These are phyloP conservation scores for Eurystomus gularis DNA, from an alignment of 2,113 vertebrate species.

Conservation along the genomic window DNA sequence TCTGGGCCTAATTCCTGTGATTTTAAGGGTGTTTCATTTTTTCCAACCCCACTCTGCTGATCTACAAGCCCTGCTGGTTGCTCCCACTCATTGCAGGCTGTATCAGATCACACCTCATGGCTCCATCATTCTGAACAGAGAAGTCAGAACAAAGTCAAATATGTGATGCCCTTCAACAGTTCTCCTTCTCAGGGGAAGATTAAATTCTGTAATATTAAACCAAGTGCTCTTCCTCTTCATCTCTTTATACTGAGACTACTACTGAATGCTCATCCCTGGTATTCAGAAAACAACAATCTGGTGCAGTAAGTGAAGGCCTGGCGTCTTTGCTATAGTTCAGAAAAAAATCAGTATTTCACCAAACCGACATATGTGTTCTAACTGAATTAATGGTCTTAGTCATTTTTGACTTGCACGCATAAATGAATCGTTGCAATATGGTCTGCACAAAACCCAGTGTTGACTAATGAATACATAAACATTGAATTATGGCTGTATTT, in stretches of 20 bases:
- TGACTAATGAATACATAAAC: constrained; percentile 28
- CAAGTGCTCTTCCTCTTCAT: background rate
- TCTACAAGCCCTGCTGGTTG: background rate
- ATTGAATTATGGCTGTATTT: constrained; percentile 1
- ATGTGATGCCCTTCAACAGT: background rate
- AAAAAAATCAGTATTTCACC: background rate
- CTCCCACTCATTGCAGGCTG: background rate
- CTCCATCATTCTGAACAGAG: background rate
- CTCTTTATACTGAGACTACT: background rate
- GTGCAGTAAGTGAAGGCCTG: background rate
- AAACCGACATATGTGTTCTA: background rate
- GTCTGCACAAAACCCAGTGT: background rate
- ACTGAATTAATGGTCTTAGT: constrained; percentile 13
- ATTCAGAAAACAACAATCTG: background rate
- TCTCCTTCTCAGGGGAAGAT: background rate
- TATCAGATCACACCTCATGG: background rate
- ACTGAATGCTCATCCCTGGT: background rate
- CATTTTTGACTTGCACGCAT: background rate
- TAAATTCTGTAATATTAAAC: background rate
- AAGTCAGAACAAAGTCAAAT: background rate
- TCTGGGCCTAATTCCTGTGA: background rate
- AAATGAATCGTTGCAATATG: constrained; percentile 18
- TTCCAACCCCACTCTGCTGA: background rate
- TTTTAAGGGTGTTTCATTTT: background rate
- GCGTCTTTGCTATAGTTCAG: background rate